Conservation (phyloP, 2,113 vertebrate species). For the Brachyhypopomus gauderio region DNA sequence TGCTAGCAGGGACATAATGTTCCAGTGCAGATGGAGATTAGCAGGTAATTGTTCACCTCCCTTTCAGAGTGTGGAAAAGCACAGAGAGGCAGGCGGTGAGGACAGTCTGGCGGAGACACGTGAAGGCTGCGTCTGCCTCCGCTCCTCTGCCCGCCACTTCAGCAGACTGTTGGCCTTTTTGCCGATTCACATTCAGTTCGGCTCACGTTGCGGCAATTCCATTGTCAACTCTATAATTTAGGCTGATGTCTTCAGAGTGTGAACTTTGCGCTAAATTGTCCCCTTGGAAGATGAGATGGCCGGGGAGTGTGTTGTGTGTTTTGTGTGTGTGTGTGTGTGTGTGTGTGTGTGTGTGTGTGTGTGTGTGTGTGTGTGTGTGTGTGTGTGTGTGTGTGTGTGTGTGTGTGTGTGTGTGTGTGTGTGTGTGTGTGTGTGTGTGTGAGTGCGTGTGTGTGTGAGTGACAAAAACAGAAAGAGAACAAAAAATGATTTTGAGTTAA, state of each 20-base stretch:
- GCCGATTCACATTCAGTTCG: slow-evolving; percentile 15
- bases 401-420: neutral
- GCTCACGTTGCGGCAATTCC: slow-evolving; percentile 7
- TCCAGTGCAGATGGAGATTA: slow-evolving; percentile 23
- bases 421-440: slow-evolving; percentile 1
- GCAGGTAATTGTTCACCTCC: slow-evolving; percentile 31
- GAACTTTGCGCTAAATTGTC: neutral
- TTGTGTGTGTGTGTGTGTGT: neutral
- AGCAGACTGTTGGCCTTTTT: slow-evolving; percentile 15
- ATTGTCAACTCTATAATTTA: slow-evolving; percentile 31
- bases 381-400: neutral
- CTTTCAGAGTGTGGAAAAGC: slow-evolving; percentile 5
- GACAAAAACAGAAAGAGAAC: neutral
- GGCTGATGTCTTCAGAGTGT: neutral
- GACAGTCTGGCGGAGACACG: neutral
- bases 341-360: neutral
- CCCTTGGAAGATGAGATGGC: neutral
- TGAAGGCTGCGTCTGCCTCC: neutral
- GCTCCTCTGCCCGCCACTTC: neutral
- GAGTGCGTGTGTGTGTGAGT: neutral
- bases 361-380: neutral
- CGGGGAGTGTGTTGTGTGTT: neutral
- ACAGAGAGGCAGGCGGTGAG: neutral
- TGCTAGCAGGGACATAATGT: slow-evolving; percentile 23
- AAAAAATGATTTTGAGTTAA: neutral